Base-by-base conservation (phyloP, 2,797 vertebrate genomes). In the Momotus momota region DNA sequence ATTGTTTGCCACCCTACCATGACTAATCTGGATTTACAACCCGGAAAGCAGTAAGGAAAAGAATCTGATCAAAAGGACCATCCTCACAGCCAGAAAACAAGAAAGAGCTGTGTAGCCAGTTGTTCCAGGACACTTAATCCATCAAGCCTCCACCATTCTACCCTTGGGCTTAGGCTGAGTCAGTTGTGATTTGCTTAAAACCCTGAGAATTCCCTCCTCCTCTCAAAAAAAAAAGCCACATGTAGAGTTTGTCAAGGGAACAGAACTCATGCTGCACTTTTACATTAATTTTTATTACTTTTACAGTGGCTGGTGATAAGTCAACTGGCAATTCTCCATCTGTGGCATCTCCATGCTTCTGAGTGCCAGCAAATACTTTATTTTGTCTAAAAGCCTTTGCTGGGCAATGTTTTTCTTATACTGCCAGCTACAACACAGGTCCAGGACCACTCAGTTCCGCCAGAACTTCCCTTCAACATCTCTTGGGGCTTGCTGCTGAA, bases 81-180 rank as follows among this genome's bases (percentile, higher is more conserved):
- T 87, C 92, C 95, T 95, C 81, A 64, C 93, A 95, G 92, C 81
- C 87, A 94, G 75, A 93, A 81, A 95, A 94, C 93, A 92, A 95
- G 94, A 91, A 92, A 94, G 88, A 93, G 81, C 83, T 94, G 95
- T 77, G 73, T 8, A 96, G 93, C 94, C 93, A 90, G 94, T 96
- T 96, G 94, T 96, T 94, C 90, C 93, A 96, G 96, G 94, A 96
- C 93, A 95, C 81, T 88, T 95, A 95, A 95, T 95, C 93, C 96
- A 90, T 75, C 45, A 27, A 92, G 81, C 64, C 83, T 87, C 94
- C 1, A 0, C 93, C 90, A 84, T 95, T 93, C 92, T 88, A 82
- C 94, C 94, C 96, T 93, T 96, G 94, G 94, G 95, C 95, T 87
- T 90, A 93, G 94, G 86, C 82, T 95, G 95, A 95, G 94, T 88